phyloP scores from a whole-genome alignment of 2,888 invertebrate genomes.

The Sminthurinus aureus region DNA sequence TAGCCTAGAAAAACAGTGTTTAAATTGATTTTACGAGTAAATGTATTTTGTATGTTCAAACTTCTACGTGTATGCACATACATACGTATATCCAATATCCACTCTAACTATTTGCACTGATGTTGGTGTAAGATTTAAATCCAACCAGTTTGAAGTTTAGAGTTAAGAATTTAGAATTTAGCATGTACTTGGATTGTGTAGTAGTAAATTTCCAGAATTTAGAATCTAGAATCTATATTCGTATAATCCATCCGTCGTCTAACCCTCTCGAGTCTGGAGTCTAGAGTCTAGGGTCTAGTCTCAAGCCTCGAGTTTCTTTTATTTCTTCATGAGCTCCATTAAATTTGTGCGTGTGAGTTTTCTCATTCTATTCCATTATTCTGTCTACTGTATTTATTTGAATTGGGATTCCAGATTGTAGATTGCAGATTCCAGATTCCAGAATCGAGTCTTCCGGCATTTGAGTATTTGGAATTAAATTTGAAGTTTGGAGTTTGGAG shows the following conservation, averaged over 20 bases:
- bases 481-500: too few species aligned
- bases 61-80: not conserved
- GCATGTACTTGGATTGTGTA: too few species aligned
- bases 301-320: not conserved
- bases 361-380: not conserved
- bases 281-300: not conserved
- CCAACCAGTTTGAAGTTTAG: not conserved
- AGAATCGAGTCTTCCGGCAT: too few species aligned
- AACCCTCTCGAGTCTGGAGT: not conserved
- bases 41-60: conserved; percentile 15
- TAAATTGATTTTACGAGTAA: conserved; percentile 26
- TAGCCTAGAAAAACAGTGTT: conserved; percentile 25
- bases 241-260: too few species aligned
- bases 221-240: not conserved
- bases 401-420: too few species aligned
- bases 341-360: not conserved
- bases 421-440: too few species aligned
- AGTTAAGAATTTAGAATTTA: too few species aligned
- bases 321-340: not conserved
- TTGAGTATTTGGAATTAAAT: too few species aligned
- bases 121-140: not conserved
- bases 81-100: too few species aligned
- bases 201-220: not conserved
- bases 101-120: too few species aligned
- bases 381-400: too few species aligned